A percentile compares a stretch with the other conserved stretches of the same genome.
Conservation (phyloP, 1,140 invertebrate genomes). For the Drosophila murphyi region DNA sequence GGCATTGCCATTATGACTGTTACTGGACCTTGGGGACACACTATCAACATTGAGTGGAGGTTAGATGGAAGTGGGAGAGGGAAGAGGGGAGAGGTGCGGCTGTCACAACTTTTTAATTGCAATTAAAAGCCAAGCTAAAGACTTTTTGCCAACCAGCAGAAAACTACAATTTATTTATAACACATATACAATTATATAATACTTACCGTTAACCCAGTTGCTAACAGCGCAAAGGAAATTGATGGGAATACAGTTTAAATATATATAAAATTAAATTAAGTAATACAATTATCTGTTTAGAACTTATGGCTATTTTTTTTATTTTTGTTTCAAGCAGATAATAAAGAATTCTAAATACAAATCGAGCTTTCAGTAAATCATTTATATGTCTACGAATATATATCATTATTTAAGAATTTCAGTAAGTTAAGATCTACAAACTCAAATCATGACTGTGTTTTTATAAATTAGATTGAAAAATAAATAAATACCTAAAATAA, state of each 20-base stretch:
- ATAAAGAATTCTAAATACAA: too few species aligned
- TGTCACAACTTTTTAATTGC: constrained; percentile 76
- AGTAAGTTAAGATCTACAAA: too few species aligned
- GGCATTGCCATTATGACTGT: constrained; percentile 71
- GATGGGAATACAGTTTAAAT: neutral
- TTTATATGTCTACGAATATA: too few species aligned
- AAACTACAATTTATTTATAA: neutral
- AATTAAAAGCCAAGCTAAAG: constrained; percentile 78
- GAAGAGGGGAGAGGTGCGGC: neutral
- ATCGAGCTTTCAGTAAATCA: too few species aligned
- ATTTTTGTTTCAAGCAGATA: too few species aligned
- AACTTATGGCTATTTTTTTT: too few species aligned
- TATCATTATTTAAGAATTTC: too few species aligned
- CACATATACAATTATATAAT: neutral
- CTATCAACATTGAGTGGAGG: constrained; percentile 23
- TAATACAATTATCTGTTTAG: too few species aligned
- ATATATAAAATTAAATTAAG: too few species aligned
- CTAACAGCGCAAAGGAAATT: neutral
- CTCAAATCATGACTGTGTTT: too few species aligned
- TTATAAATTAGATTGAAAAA: too few species aligned
- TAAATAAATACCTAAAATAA: too few species aligned
- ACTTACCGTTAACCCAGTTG: neutral
- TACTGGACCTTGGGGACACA: constrained; percentile 59
- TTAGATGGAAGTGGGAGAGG: neutral
- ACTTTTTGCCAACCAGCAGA: constrained; percentile 38